Percentiles rank a stretch among this genome's conserved stretches.
Conservation (phyloP, 2,888 invertebrate species). For the Chymomyza amoena region DNA sequence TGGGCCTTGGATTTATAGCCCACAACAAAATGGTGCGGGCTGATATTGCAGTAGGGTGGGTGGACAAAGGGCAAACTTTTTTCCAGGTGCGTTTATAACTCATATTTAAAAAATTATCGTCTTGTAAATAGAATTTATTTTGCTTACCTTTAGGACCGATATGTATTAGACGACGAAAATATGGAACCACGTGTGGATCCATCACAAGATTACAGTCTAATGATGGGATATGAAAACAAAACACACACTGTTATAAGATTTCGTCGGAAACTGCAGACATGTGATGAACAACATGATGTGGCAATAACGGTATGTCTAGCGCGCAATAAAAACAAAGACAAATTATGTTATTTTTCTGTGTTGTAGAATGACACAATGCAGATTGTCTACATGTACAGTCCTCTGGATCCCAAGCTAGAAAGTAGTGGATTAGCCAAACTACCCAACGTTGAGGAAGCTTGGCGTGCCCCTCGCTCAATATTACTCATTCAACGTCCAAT, state of each 20-base stretch:
- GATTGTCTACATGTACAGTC: slow-evolving; percentile 82
- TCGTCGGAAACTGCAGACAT: slow-evolving; percentile 87
- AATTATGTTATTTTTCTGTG: slow-evolving; percentile 34
- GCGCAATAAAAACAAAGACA: background rate
- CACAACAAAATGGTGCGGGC: slow-evolving; percentile 87
- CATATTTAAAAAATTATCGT: background rate
- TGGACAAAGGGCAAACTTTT: slow-evolving; percentile 86
- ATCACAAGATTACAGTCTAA: slow-evolving; percentile 88
- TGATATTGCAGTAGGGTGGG: slow-evolving; percentile 92
- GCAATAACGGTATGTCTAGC: slow-evolving; percentile 82
- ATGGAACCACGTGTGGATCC: slow-evolving; percentile 85
- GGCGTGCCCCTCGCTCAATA: slow-evolving; percentile 81
- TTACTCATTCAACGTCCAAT: slow-evolving; percentile 81
- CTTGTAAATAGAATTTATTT: background rate
- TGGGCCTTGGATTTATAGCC: slow-evolving; percentile 89
- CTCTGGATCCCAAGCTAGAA: slow-evolving; percentile 80
- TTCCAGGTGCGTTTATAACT: slow-evolving; percentile 82
- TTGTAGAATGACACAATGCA: slow-evolving; percentile 83
- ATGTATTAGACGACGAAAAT: slow-evolving; percentile 83
- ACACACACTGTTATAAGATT: slow-evolving; percentile 90
- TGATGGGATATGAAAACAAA: slow-evolving; percentile 88
- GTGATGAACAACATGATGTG: slow-evolving; percentile 85
- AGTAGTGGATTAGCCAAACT: slow-evolving; percentile 81
- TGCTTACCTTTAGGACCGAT: slow-evolving; percentile 83
- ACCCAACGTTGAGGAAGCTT: slow-evolving; percentile 77